These are phyloP conservation scores for Syngnathus floridae DNA, from an alignment of 2,113 vertebrate genomes.

Conservation along the genomic window DNA sequence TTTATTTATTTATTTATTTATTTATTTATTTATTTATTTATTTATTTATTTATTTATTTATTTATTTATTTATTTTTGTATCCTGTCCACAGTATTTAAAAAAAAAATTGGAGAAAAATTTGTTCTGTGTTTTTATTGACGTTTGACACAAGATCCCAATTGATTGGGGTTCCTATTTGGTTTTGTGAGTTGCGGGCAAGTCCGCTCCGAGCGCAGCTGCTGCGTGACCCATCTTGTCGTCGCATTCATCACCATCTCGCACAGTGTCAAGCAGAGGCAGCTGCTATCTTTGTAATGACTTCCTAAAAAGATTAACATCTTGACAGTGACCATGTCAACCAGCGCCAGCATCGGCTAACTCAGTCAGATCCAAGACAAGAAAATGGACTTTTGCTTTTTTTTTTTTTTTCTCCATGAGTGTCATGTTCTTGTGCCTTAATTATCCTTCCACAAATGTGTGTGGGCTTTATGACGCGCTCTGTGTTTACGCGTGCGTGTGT, in stretches of 20 bases:
- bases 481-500: neutral
- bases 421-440: slow-evolving; percentile 1
- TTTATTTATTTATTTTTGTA: too few relatives aligned
- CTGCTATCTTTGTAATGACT: slow-evolving; percentile 58
- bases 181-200: too few relatives aligned
- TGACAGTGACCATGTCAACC: slow-evolving; percentile 37
- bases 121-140: too few relatives aligned
- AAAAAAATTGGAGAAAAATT: too few relatives aligned
- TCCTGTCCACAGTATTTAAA: too few relatives aligned
- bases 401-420: too few relatives aligned
- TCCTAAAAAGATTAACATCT: slow-evolving; percentile 58
- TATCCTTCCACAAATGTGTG: slow-evolving; percentile 10
- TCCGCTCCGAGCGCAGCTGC: slow-evolving; percentile 6
- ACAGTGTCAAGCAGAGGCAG: slow-evolving; percentile 29
- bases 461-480: slow-evolving; percentile 2
- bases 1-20: too few relatives aligned
- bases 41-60: too few relatives aligned
- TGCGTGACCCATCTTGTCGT: slow-evolving; percentile 6
- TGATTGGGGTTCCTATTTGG: too few relatives aligned
- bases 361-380: slow-evolving; percentile 5
- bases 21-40: too few relatives aligned
- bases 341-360: neutral
- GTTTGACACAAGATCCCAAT: too few relatives aligned
- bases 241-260: slow-evolving; percentile 12
- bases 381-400: neutral